Conservation (phyloP, 2,888 invertebrate species). For the Caenorhabditis becei region DNA sequence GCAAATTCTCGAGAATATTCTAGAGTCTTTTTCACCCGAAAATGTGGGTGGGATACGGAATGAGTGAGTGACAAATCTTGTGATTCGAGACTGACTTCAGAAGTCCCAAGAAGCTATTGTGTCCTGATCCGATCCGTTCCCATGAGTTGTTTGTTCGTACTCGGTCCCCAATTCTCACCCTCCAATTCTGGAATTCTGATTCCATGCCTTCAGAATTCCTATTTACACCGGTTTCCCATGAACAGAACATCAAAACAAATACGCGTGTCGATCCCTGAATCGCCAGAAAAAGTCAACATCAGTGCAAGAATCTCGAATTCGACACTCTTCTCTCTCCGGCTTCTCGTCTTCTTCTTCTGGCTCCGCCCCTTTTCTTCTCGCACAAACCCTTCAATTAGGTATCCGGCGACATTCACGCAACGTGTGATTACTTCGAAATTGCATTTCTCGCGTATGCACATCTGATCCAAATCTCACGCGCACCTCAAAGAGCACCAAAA, state of each 20-base stretch:
- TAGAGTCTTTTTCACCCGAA: background rate
- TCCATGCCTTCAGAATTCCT: background rate
- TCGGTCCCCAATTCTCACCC: no score
- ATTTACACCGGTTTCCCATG: background rate
- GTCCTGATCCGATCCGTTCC: no score
- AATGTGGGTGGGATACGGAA: background rate
- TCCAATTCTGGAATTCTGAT: no score
- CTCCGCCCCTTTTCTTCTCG: background rate
- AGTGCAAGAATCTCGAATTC: constrained; percentile 39
- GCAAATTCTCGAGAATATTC: background rate
- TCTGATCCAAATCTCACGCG: constrained; percentile 18
- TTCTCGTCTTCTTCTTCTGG: background rate
- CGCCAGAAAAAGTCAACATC: constrained; percentile 29
- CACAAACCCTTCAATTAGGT: constrained; percentile 24
- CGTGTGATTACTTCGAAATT: constrained; percentile 21
- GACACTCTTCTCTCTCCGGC: constrained; percentile 3
- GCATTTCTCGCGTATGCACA: background rate
- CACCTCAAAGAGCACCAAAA: constrained; percentile 1
- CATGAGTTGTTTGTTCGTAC: no score
- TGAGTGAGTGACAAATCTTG: background rate
- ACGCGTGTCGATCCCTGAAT: background rate
- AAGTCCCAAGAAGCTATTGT: no score
- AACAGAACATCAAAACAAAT: constrained; percentile 2
- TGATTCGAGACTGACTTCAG: no score
- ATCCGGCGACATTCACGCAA: background rate